Evolutionary conservation across 2,797 vertebrate genomes (phyloP), one percentile per base, ranked within the genome.

Genomic region (Leptoclinus maculatus): DNA sequence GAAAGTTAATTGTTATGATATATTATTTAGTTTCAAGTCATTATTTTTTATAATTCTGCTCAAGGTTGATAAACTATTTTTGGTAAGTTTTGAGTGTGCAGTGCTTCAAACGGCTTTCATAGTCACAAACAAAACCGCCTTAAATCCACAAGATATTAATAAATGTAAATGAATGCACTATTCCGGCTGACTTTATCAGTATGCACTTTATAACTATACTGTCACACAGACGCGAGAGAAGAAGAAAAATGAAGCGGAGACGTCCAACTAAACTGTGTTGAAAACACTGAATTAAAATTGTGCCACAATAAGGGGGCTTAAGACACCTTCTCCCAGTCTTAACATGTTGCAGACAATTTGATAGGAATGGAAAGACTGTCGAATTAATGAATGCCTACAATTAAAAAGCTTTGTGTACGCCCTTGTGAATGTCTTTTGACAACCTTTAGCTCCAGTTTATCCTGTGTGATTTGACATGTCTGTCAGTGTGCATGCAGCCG

Each of bases 371-470:
- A 90, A 90, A 91, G 82, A 85, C 79, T 85, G 89, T 86, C 84
- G 90, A 92, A 88, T 92, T 94, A 94, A 93, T 92, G 85, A 93
- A 89, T 84, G 77, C 66, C 80, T 91, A 89, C 88, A 90, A 89
- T 94, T 93, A 91, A 90, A 90, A 91, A 79, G 54, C 81, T 73
- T 80, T 71, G 83, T 72, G 82, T 83, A 82, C 62, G 83, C 84
- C 86, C 84, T 88, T 87, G 74, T 74, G 85, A 87, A 89, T 82
- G 86, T 90, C 83, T 91, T 88, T 85, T 93, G 92, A 92, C 93
- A 93, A 90, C 88, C 88, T 93, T 91, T 91, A 86, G 88, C 91
- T 93, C 83, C 66, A 71, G 83, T 93, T 92, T 92, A 90, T 89
- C 90, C 91, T 47, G 76, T 83, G 86, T 90, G 89, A 91, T 93